Percentiles rank a stretch among this genome's conserved stretches.
Evolutionary conservation across 2,113 vertebrate species (phyloP).

Genomic region (Paratilapia polleni): DNA sequence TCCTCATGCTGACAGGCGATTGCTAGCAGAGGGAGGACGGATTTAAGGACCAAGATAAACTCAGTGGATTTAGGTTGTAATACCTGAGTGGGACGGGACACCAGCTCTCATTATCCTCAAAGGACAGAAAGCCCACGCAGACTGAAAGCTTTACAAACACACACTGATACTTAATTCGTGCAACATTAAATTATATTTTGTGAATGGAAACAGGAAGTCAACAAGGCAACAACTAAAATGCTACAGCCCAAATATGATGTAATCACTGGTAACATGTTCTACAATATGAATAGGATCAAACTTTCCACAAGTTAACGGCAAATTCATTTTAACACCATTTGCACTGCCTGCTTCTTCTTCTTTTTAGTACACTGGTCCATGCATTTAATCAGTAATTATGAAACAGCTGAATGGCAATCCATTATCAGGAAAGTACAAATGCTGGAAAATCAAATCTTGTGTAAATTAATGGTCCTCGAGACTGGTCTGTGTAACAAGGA

Average conservation of each 20-base stretch:
- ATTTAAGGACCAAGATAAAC: conserved; percentile 68
- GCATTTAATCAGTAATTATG: background rate
- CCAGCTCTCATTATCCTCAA: background rate
- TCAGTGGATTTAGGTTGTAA: conserved; percentile 23
- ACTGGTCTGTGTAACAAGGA: background rate
- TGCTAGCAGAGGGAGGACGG: conserved; percentile 20
- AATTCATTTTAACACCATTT: background rate
- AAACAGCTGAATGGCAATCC: background rate
- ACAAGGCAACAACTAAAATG: conserved; percentile 21
- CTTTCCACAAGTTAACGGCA: background rate
- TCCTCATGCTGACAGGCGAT: conserved; percentile 28
- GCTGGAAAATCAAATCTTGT: conserved; percentile 2
- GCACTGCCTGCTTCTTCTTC: background rate
- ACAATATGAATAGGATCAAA: background rate
- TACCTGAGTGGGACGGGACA: conserved; percentile 1
- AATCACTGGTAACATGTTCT: conserved; percentile 5
- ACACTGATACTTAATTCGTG: background rate
- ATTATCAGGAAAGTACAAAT: conserved; percentile 6
- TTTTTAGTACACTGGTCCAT: background rate
- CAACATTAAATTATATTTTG: background rate
- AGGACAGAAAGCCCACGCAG: background rate
- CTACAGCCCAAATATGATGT: background rate
- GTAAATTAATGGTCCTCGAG: background rate
- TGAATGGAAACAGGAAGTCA: background rate
- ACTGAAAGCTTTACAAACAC: background rate